Percentiles rank a stretch among this genome's conserved stretches.
Conservation (phyloP, 1,140 invertebrate genomes). For the Macrostomum lignano region DNA sequence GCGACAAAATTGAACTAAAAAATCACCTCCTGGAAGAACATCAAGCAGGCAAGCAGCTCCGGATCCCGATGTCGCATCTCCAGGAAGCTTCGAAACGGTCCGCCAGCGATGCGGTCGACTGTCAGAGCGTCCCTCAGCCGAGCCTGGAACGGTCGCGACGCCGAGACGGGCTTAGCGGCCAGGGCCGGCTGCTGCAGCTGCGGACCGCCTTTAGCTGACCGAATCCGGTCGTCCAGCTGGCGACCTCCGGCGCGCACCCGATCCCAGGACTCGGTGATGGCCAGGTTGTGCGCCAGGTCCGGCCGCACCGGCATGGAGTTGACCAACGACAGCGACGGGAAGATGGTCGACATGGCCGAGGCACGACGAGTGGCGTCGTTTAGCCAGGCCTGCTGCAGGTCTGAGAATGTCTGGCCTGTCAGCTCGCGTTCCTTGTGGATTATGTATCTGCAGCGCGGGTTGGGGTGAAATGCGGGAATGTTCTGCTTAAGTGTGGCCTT, state of each 20-base stretch:
- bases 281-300: conserved; percentile 11
- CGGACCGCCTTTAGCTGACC: conserved; percentile 10
- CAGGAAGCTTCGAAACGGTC: conserved; percentile 18
- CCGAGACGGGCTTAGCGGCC: neutral
- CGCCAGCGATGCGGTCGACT: conserved; percentile 19
- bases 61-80: too few species aligned
- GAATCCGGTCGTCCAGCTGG: conserved; percentile 11
- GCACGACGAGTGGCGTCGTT: too few species aligned
- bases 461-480: too few species aligned
- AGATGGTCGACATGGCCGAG: conserved; percentile 10
- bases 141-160: conserved; percentile 9
- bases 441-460: conserved; percentile 7
- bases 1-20: too few species aligned
- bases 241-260: conserved; percentile 6
- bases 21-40: too few species aligned
- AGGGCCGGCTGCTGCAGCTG: conserved; percentile 3
- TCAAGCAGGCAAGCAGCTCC: too few species aligned
- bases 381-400: neutral
- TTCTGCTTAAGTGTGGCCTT: too few species aligned
- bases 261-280: neutral
- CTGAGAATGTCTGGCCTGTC: neutral
- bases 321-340: conserved; percentile 20
- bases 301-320: conserved; percentile 18
- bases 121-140: conserved; percentile 15
- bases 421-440: neutral